These are phyloP conservation scores for Stegodyphus mimosarum DNA, from an alignment of 1,140 invertebrate genomes.

Conservation along the genomic window DNA sequence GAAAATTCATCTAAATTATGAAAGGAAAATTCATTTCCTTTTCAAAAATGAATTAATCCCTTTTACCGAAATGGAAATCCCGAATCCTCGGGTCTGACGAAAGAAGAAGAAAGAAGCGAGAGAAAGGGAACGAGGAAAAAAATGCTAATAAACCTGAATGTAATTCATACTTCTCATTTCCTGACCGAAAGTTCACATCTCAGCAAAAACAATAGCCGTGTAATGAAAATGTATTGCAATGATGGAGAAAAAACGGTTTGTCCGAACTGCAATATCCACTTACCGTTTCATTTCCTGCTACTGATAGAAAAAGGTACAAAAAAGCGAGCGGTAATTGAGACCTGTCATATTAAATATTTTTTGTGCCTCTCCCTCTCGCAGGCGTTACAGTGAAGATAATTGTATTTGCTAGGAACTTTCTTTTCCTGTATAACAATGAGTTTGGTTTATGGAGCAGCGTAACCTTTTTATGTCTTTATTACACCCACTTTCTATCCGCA, in stretches of 20 bases:
- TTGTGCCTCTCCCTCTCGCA: constrained; percentile 4
- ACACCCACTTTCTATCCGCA: neutral
- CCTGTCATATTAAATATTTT: constrained; percentile 55
- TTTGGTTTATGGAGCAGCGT: constrained; percentile 16
- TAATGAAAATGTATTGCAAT: constrained; percentile 18
- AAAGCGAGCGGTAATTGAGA: constrained; percentile 46
- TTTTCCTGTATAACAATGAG: constrained; percentile 36
- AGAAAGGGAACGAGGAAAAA: neutral
- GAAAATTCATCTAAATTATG: too few species aligned
- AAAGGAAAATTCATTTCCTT: constrained; percentile 11
- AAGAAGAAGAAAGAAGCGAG: neutral
- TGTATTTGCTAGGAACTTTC: constrained; percentile 21
- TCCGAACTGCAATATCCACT: constrained; percentile 9
- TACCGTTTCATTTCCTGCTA: constrained; percentile 48
- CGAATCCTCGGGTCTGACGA: neutral
- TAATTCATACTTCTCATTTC: neutral
- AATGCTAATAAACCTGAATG: too few species aligned
- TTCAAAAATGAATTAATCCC: constrained; percentile 6
- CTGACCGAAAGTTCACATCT: neutral
- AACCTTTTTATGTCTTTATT: constrained; percentile 49
- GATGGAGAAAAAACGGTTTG: neutral
- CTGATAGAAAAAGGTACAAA: constrained; percentile 21
- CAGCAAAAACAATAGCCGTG: neutral
- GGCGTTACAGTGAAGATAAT: constrained; percentile 9
- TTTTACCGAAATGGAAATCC: neutral